Evolutionary conservation across 1,140 invertebrate species (phyloP).

Genomic region (Formica selysi): DNA sequence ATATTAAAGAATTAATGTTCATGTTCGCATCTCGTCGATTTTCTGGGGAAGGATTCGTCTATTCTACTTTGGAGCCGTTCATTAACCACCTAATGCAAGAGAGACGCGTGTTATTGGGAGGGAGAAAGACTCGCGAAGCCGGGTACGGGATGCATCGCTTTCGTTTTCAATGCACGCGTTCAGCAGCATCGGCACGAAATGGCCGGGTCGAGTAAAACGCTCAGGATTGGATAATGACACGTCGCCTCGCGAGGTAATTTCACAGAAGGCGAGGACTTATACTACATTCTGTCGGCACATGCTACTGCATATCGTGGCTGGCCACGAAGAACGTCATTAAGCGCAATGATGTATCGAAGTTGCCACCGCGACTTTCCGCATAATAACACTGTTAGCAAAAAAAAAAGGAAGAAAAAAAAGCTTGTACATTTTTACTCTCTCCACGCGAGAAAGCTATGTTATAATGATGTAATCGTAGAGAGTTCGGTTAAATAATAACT

Average conservation of each 20-base stretch:
- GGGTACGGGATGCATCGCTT: constrained; percentile 19
- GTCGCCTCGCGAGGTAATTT: constrained; percentile 62
- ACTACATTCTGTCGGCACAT: constrained; percentile 58
- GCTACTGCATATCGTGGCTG: constrained; percentile 13
- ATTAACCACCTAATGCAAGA: constrained; percentile 23
- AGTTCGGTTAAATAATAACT: constrained; percentile 6
- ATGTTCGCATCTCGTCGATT: background rate
- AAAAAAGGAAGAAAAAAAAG: too few relatives aligned
- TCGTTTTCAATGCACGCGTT: constrained; percentile 48
- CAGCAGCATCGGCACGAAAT: constrained; percentile 10
- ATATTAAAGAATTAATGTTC: background rate
- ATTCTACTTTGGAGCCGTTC: background rate
- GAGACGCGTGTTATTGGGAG: constrained; percentile 18
- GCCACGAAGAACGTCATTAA: constrained; percentile 42
- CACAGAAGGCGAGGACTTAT: constrained; percentile 50
- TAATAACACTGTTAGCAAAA: constrained; percentile 47
- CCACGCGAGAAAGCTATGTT: constrained; percentile 12
- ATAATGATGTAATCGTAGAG: background rate
- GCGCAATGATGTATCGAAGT: constrained; percentile 43
- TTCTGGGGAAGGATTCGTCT: background rate
- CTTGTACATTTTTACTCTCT: background rate
- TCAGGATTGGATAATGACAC: constrained; percentile 68
- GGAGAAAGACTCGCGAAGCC: background rate
- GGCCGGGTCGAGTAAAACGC: constrained; percentile 51
- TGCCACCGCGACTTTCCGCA: constrained; percentile 27